These are phyloP conservation scores for Arothron firmamentum DNA, from an alignment of 2,113 vertebrate genomes.

Conservation along the genomic window DNA sequence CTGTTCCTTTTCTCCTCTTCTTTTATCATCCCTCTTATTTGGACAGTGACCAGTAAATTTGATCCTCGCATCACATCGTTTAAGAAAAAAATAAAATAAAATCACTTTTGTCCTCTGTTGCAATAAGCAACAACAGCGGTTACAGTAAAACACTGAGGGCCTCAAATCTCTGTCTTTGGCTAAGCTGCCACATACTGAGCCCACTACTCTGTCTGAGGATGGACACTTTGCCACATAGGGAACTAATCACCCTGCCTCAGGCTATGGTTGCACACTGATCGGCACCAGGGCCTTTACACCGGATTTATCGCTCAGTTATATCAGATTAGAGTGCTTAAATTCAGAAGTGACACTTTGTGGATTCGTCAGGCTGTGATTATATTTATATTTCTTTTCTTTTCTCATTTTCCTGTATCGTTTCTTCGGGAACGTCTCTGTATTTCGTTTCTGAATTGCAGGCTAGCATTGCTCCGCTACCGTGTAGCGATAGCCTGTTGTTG, in stretches of 20 bases:
- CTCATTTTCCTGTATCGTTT: too few species aligned
- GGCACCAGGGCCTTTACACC: conserved; percentile 25
- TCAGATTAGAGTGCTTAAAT: conserved; percentile 8
- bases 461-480: too few species aligned
- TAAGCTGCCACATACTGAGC: conserved; percentile 47
- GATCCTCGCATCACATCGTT: conserved; percentile 35
- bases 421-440: too few species aligned
- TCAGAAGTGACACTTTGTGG: not conserved
- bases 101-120: conserved; percentile 32
- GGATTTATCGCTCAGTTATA: conserved; percentile 38
- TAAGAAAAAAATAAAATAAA: conserved; percentile 7
- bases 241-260: conserved; percentile 46
- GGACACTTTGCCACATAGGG: conserved; percentile 31
- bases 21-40: conserved; percentile 45
- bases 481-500: not conserved
- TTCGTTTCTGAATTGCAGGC: too few species aligned
- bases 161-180: conserved; percentile 15
- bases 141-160: conserved; percentile 23
- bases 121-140: conserved; percentile 11
- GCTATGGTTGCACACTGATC: conserved; percentile 44
- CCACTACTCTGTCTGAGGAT: conserved; percentile 13
- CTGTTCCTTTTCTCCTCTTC: conserved; percentile 47
- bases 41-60: conserved; percentile 50
- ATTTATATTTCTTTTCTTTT: not conserved
- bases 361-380: too few species aligned